Percentiles rank a stretch among this genome's conserved stretches.
These are phyloP conservation scores for Coryphaenoides rupestris DNA, from an alignment of 2,113 vertebrate species.

Conservation along the genomic window DNA sequence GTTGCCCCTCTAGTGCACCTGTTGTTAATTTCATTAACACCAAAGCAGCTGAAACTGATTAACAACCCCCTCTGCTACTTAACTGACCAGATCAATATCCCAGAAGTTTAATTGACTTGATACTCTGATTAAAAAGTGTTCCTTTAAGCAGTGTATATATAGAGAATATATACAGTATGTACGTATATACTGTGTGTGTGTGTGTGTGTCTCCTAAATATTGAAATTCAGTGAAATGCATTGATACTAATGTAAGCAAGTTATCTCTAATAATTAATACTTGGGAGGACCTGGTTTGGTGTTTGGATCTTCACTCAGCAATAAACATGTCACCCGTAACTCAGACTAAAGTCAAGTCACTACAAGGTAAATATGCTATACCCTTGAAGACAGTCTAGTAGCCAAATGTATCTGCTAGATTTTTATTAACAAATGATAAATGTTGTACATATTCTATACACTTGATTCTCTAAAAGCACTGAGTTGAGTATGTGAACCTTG, in stretches of 20 bases:
- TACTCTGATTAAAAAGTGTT: too few relatives aligned
- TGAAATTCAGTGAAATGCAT: conserved; percentile 28
- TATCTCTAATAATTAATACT: conserved; percentile 12
- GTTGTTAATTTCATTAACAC: too few relatives aligned
- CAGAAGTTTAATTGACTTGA: too few relatives aligned
- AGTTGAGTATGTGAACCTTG: conserved; percentile 42
- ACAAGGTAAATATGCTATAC: conserved; percentile 42
- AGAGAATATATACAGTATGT: conserved; percentile 29
- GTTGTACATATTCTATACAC: conserved; percentile 15
- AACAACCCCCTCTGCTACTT: too few relatives aligned
- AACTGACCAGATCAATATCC: too few relatives aligned
- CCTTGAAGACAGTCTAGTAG: conserved; percentile 37
- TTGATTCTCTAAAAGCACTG: conserved; percentile 42
- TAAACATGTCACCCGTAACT: conserved; percentile 25
- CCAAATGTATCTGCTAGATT: conserved; percentile 40
- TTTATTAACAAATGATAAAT: conserved; percentile 30
- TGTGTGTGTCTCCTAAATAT: conserved; percentile 23
- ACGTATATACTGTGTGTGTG: conserved; percentile 37
- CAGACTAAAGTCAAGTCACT: conserved; percentile 22
- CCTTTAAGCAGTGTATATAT: too few relatives aligned
- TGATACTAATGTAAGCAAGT: conserved; percentile 28
- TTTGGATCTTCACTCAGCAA: conserved; percentile 4
- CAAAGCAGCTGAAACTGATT: too few relatives aligned
- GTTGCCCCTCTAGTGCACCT: too few relatives aligned
- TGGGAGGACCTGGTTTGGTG: conserved; percentile 22